Evolutionary conservation across 2,797 vertebrate genomes (phyloP).

Genomic region (Characodon lateralis): DNA sequence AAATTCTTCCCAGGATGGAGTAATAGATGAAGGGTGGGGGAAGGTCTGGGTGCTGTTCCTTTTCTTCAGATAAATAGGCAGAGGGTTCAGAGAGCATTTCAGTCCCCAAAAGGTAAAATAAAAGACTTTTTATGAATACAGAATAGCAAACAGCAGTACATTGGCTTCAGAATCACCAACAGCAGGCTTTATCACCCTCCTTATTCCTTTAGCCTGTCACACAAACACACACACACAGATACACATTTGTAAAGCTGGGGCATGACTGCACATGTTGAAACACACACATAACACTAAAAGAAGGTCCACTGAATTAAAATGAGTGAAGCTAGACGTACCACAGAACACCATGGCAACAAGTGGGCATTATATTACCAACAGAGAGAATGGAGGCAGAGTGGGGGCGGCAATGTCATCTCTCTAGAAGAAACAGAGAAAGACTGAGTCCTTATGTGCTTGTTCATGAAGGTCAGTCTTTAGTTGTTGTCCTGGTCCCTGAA

Average conservation of each 20-base stretch:
- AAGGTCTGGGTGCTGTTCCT: slow-evolving; percentile 38
- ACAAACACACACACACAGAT: slow-evolving; percentile 25
- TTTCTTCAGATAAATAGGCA: slow-evolving; percentile 60
- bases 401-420: slow-evolving; percentile 39
- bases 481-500: neutral
- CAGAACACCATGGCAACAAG: slow-evolving; percentile 74
- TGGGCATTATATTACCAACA: slow-evolving; percentile 54
- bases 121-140: slow-evolving; percentile 47
- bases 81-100: slow-evolving; percentile 34
- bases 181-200: slow-evolving; percentile 43
- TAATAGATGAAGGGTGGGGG: slow-evolving; percentile 43
- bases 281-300: slow-evolving; percentile 30
- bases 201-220: slow-evolving; percentile 35
- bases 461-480: neutral
- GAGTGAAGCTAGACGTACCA: slow-evolving; percentile 50
- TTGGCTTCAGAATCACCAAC: slow-evolving; percentile 49
- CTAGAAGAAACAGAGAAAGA: slow-evolving; percentile 27
- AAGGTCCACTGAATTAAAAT: slow-evolving; percentile 41
- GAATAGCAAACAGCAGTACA: slow-evolving; percentile 51
- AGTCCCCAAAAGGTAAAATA: slow-evolving; percentile 43
- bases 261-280: slow-evolving; percentile 35
- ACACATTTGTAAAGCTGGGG: slow-evolving; percentile 41
- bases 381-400: slow-evolving; percentile 16
- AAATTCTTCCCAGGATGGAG: slow-evolving; percentile 53
- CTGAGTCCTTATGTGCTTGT: neutral